Base-by-base conservation (phyloP, 1,140 invertebrate species). In the Archivesica marissinica region DNA sequence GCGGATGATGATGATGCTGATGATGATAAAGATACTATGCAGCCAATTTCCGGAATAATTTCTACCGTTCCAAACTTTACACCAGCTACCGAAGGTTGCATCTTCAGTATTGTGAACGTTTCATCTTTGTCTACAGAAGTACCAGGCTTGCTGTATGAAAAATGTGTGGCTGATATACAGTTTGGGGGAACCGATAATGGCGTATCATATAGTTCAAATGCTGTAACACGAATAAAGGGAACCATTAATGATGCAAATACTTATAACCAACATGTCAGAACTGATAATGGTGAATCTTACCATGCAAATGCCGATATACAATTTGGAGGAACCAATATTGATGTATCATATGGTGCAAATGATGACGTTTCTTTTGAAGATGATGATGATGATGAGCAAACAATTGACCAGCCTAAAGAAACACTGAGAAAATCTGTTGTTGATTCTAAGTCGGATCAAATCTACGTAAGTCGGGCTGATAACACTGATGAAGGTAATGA, bases 101-200 rank as follows among this genome's bases (percentile, higher is more conserved):
- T 28, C 35, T 81, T 81, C 41, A 81, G 59, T 54, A 41, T 81
- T 50, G 64, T 81, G 3, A 39, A 70, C 54, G 78, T 81, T 61
- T 68, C 78, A 9, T 81, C 78, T 28, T 54, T 81, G 47, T 70
- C 59, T 2, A 35, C 41, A 20, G 56, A n/a, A 44, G 76, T 38
- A 15, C 72, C 72, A 54, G 28, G 72, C 52, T 76, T 54, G 52
- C 20, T 76, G 20, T 76, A 33, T 52, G 50, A 54, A 4, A 47
- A 47, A 2, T 13, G n/a, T 76, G 33, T 72, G 17, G 38, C 66
- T 9, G 39, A 50, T 72, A 72, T 44, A 44, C 66, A 23, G n/a
- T 15, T 50, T 2, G 39, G 11, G 20, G 44, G 20, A 17, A 54
- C 2, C 25, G 35, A n/a, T 50, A 23, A 20, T 25, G 25, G 28